phyloP scores from a whole-genome alignment of 2,113 vertebrate genomes.

The Alaudala cheleensis region DNA sequence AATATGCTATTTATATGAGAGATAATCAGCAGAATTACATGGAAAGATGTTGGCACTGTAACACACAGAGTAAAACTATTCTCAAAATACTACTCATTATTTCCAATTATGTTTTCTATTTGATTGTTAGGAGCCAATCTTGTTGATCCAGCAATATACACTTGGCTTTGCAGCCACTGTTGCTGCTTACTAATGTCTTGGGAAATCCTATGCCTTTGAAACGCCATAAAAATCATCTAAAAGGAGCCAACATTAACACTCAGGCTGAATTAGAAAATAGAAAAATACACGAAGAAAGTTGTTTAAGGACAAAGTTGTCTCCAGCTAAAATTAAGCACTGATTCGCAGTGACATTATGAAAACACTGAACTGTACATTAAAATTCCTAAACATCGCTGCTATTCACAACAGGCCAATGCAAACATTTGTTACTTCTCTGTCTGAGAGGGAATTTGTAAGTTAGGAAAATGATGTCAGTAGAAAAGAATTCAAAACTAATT shows the following conservation, averaged over 20 bases:
- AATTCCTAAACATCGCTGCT: conserved; percentile 46
- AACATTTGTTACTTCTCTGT: conserved; percentile 46
- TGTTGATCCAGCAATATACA: conserved; percentile 41
- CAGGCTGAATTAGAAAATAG: conserved; percentile 52
- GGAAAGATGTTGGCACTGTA: background rate
- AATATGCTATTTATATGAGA: conserved; percentile 2
- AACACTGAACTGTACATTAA: conserved; percentile 49
- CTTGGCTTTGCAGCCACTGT: conserved; percentile 8
- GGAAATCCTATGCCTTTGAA: conserved; percentile 51
- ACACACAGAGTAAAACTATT: background rate
- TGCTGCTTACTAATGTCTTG: conserved; percentile 38
- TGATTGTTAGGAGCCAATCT: conserved; percentile 22
- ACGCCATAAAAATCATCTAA: background rate
- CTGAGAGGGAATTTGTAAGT: conserved; percentile 40
- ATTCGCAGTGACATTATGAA: conserved; percentile 54
- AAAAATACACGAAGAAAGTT: conserved; percentile 23
- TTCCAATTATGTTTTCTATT: conserved; percentile 25
- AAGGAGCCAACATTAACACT: conserved; percentile 42
- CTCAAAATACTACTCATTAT: conserved; percentile 17
- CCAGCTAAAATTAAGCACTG: conserved; percentile 35
- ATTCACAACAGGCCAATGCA: conserved; percentile 56
- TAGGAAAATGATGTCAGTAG: conserved; percentile 59
- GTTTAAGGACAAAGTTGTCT: conserved; percentile 53
- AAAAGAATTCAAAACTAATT: conserved; percentile 63
- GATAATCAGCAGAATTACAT: background rate